Conservation (phyloP, 92 coral and sea anemone species). For the Parazoanthus swiftii region DNA sequence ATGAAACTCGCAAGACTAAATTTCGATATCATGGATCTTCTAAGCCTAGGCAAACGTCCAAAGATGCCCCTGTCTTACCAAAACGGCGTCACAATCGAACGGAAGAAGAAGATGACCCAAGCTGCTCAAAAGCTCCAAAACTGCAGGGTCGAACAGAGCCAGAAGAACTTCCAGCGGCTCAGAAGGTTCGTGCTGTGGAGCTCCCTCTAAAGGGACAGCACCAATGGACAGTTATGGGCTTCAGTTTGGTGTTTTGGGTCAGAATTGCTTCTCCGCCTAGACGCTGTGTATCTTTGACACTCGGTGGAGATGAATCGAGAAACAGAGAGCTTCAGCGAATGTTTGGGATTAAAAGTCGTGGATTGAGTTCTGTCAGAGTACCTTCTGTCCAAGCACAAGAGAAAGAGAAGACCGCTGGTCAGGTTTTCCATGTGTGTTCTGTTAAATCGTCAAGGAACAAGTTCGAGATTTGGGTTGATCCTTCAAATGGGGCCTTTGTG, state of each 20-base stretch:
- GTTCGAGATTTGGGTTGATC: slow-evolving; percentile 85
- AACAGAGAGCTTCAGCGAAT: slow-evolving; percentile 33
- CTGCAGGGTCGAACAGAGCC: slow-evolving; percentile 43
- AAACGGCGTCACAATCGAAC: slow-evolving; percentile 13
- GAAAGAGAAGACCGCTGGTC: slow-evolving; percentile 24
- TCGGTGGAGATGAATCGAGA: slow-evolving; percentile 21
- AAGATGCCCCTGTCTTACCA: neutral
- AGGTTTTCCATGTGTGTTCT: slow-evolving; percentile 77
- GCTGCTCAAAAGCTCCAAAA: slow-evolving; percentile 16
- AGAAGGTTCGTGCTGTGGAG: slow-evolving; percentile 68
- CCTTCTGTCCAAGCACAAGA: slow-evolving; percentile 17
- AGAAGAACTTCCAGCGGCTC: slow-evolving; percentile 70
- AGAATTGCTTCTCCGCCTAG: slow-evolving; percentile 52
- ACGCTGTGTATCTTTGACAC: neutral
- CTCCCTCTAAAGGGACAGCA: slow-evolving; percentile 68
- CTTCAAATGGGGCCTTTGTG: slow-evolving; percentile 51
- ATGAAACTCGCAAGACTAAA: slow-evolving; percentile 12
- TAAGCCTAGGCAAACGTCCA: slow-evolving; percentile 4
- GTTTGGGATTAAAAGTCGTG: slow-evolving; percentile 28
- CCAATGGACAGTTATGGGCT: slow-evolving; percentile 73
- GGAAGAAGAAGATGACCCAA: slow-evolving; percentile 27
- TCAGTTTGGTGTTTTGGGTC: slow-evolving; percentile 89
- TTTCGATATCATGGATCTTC: neutral
- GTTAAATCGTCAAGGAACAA: slow-evolving; percentile 76
- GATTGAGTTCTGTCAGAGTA: slow-evolving; percentile 33